These are phyloP conservation scores for Theocolax elegans DNA, from an alignment of 1,140 invertebrate species.

Conservation along the genomic window DNA sequence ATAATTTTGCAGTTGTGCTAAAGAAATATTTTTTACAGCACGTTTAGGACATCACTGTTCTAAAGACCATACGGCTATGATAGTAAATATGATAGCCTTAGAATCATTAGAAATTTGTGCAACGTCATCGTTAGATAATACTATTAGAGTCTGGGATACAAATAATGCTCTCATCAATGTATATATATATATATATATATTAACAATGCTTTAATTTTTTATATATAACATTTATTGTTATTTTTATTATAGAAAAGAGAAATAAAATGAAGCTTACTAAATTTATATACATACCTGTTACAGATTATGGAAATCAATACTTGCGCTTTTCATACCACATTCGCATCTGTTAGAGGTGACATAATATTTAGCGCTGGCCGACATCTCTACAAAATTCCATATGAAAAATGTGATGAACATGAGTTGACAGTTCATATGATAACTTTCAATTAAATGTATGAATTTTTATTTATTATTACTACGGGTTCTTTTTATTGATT, in stretches of 20 bases:
- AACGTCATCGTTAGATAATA: conserved; percentile 48
- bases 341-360: conserved; percentile 47
- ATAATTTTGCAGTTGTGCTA: too few species aligned
- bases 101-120: conserved; percentile 48
- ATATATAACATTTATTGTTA: too few species aligned
- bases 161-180: conserved; percentile 48
- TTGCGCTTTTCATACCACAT: conserved; percentile 28
- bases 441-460: too few species aligned
- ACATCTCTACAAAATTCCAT: conserved; percentile 47
- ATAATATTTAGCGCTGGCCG: conserved; percentile 48
- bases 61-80: conserved; percentile 44
- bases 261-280: background rate
- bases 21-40: conserved; percentile 27
- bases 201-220: too few species aligned
- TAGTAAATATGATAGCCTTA: conserved; percentile 41
- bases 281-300: too few species aligned
- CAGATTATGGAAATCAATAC: conserved; percentile 49
- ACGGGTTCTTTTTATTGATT: background rate
- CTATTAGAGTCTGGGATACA: conserved; percentile 48
- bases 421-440: too few species aligned
- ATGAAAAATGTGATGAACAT: conserved; percentile 52
- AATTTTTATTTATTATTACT: conserved; percentile 2
- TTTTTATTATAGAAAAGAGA: too few species aligned
- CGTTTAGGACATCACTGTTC: conserved; percentile 43
- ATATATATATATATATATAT: too few species aligned